Evolutionary conservation across 2,113 vertebrate genomes (phyloP).

Genomic region (Petromus typicus): DNA sequence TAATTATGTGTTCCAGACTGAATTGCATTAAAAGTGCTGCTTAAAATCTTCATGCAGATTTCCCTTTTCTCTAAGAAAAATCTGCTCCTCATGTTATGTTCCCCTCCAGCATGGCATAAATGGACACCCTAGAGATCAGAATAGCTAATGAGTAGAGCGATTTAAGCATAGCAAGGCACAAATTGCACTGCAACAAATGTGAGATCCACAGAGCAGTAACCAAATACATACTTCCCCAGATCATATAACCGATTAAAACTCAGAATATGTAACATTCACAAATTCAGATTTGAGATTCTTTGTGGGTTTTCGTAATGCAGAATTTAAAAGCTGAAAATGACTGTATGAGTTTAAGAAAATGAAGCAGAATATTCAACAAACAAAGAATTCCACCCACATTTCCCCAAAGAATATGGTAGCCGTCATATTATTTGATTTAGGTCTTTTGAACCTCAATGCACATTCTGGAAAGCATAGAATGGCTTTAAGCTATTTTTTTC

Average conservation of each 20-base stretch:
- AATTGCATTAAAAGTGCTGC: conserved; percentile 48
- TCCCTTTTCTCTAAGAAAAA: conserved; percentile 53
- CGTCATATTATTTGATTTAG: conserved; percentile 27
- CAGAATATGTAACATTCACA: conserved; percentile 49
- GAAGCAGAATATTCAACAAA: conserved; percentile 43
- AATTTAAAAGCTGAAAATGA: conserved; percentile 80
- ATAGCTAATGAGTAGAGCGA: conserved; percentile 55
- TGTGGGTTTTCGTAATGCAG: conserved; percentile 73
- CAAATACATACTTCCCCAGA: conserved; percentile 71
- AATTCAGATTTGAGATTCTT: conserved; percentile 79
- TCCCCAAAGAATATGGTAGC: not conserved
- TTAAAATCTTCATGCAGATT: conserved; percentile 58
- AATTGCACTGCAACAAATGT: conserved; percentile 6
- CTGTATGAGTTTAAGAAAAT: conserved; percentile 65
- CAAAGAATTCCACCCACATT: not conserved
- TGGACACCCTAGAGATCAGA: conserved; percentile 57
- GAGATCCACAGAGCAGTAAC: conserved; percentile 56
- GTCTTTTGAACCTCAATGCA: not conserved
- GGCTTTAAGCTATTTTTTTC: not conserved
- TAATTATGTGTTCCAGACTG: conserved; percentile 69
- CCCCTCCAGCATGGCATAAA: conserved; percentile 18
- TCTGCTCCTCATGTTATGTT: not conserved
- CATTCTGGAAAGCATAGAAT: not conserved
- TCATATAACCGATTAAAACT: conserved; percentile 59
- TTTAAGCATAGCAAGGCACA: conserved; percentile 38